Conservation (phyloP, 2,888 invertebrate species). For the Panzeria rudis region DNA sequence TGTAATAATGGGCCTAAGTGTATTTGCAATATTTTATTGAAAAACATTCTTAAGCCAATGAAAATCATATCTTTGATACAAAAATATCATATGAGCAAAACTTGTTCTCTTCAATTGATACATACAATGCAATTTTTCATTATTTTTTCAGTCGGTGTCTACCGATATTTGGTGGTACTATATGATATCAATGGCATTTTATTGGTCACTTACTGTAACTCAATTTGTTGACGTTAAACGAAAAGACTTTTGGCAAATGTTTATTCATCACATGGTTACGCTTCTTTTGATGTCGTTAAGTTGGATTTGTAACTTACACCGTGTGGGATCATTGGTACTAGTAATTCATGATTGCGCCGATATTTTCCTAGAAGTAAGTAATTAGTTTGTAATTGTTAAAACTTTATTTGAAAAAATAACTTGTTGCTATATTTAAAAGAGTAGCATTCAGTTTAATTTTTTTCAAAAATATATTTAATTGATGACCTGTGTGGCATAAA, state of each 20-base stretch:
- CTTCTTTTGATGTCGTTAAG: slow-evolving; percentile 95
- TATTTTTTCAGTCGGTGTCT: slow-evolving; percentile 88
- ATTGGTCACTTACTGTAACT: slow-evolving; percentile 96
- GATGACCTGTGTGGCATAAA: no score
- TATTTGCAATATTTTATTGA: no score
- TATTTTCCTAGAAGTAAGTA: slow-evolving; percentile 91
- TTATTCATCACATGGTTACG: slow-evolving; percentile 97
- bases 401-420: not conserved
- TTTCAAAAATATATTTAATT: no score
- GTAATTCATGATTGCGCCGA: slow-evolving; percentile 95
- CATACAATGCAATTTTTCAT: not conserved
- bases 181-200: slow-evolving; percentile 97
- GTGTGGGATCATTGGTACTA: slow-evolving; percentile 95
- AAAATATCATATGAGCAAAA: not conserved
- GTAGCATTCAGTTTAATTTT: no score
- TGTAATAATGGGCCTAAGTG: no score
- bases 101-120: not conserved
- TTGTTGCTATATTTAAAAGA: no score
- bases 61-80: no score
- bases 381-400: not conserved
- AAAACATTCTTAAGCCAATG: no score
- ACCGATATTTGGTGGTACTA: slow-evolving; percentile 98
- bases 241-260: slow-evolving; percentile 99
- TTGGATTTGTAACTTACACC: slow-evolving; percentile 96
- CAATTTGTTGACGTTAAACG: slow-evolving; percentile 97